Base-by-base conservation (phyloP, 1,140 invertebrate genomes). In the Spodoptera litura region DNA sequence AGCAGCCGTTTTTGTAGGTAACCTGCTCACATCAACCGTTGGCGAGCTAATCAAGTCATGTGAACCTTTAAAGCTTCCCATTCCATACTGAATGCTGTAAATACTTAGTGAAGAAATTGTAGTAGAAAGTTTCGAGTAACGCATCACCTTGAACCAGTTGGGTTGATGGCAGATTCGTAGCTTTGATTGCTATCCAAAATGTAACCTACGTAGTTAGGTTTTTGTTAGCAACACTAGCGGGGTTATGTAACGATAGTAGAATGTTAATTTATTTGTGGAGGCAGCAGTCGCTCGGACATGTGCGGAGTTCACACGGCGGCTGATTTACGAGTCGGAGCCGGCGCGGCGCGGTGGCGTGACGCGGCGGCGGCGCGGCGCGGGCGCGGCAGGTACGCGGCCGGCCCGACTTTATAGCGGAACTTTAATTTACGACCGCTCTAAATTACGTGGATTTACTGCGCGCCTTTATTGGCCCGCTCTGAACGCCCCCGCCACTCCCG, bases 401-500 rank as follows among this genome's bases (percentile, higher is more conserved):
- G 86, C 82, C 74, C 85, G 86, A 85, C 84, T 93, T 93, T 94
- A 94, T 92, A 94, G 93, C 91, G 87, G 91, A 92, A 94, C 91
- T 91, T 87, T 93, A 91, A 93, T 94, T 93, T 94, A 94, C 82
- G 81, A 86, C 88, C 85, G 91, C 92, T 91, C 93, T 93, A 94
- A 94, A 94, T 93, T 91, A 93, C 91, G 90, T 92, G 89, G 91
- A 93, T 93, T 93, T 93, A 93, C 90, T 89, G 91, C 90, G 87
- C 81, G 89, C 87, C 88, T 94, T 94, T 94, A 93, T 94, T 93
- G 93, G 93, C 89, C 83, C 87, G 88, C 88, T 88, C 83, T 88
- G 84, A 81, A 82, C 88, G 84, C 85, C 87, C 83, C 82, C 82
- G 70, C 84, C 82, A 27, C 85, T 75, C 53, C 86, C 87, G 83